phyloP scores from a whole-genome alignment of 2,113 vertebrate species.

The Lamprotornis superbus region DNA sequence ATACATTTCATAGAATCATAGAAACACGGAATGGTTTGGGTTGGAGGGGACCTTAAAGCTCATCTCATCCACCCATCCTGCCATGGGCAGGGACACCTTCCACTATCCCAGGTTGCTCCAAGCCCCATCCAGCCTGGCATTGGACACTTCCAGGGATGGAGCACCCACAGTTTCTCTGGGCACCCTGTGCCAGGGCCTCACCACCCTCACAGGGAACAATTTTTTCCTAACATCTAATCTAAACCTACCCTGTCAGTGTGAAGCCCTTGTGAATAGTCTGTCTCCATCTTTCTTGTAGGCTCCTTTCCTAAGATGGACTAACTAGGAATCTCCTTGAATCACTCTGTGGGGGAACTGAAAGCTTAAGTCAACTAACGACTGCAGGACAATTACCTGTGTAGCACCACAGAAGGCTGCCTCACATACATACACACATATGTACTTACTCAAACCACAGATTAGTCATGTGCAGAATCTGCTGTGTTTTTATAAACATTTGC shows the following conservation, averaged over 20 bases:
- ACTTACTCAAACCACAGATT: neutral
- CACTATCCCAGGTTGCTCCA: neutral
- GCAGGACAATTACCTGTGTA: neutral
- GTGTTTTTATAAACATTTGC: neutral
- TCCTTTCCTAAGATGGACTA: neutral
- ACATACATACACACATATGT: neutral
- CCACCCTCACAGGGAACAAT: neutral
- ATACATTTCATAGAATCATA: neutral
- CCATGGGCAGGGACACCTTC: no score
- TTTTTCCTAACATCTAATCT: neutral
- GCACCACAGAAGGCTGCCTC: neutral
- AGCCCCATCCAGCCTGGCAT: accelerated
- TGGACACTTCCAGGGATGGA: neutral
- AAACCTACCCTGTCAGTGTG: neutral
- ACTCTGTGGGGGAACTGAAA: neutral
- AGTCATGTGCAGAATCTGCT: neutral
- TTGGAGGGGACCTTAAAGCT: neutral
- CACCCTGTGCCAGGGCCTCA: neutral
- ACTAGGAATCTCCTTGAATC: neutral
- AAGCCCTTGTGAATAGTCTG: neutral
- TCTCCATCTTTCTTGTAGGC: neutral
- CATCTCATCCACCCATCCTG: neutral
- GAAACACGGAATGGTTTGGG: neutral
- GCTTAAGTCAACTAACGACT: neutral
- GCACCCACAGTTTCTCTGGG: neutral